Evolutionary conservation across 2,888 invertebrate species (phyloP).

Genomic region (Lissonota sp.): DNA sequence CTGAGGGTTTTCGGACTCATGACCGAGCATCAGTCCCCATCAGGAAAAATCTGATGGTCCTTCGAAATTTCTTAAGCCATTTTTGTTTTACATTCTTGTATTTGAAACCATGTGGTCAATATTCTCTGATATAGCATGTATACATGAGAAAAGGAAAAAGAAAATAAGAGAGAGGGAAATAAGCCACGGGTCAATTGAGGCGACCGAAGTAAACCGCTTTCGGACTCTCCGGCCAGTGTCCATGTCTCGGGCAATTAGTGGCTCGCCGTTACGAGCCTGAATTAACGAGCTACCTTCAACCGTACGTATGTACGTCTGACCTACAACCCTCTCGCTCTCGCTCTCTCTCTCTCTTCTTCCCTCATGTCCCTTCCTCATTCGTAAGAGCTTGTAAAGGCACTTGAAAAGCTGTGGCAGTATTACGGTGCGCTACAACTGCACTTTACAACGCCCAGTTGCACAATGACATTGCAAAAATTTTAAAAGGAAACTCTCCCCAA

Average conservation of each 20-base stretch:
- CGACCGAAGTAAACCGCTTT: slow-evolving; percentile 57
- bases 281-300: slow-evolving; percentile 67
- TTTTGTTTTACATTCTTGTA: too few species aligned
- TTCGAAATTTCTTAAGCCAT: too few species aligned
- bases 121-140: too few species aligned
- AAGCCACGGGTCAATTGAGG: slow-evolving; percentile 56
- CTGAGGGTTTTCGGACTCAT: too few species aligned
- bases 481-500: slow-evolving; percentile 9
- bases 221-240: slow-evolving; percentile 58
- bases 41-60: too few species aligned
- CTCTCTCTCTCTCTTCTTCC: not conserved
- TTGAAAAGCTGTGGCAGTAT: slow-evolving; percentile 13
- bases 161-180: slow-evolving; percentile 36
- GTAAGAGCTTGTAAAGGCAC: slow-evolving; percentile 31
- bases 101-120: not conserved
- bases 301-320: slow-evolving; percentile 54
- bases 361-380: slow-evolving; percentile 16
- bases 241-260: slow-evolving; percentile 68
- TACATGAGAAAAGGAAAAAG: slow-evolving; percentile 3
- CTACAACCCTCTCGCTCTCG: slow-evolving; percentile 50
- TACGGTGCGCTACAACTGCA: slow-evolving; percentile 9
- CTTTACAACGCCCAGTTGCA: slow-evolving; percentile 12
- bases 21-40: too few species aligned
- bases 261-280: slow-evolving; percentile 63
- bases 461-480: slow-evolving; percentile 27